Conservation (phyloP, 1,140 invertebrate species). For the Frieseomelitta varia region DNA sequence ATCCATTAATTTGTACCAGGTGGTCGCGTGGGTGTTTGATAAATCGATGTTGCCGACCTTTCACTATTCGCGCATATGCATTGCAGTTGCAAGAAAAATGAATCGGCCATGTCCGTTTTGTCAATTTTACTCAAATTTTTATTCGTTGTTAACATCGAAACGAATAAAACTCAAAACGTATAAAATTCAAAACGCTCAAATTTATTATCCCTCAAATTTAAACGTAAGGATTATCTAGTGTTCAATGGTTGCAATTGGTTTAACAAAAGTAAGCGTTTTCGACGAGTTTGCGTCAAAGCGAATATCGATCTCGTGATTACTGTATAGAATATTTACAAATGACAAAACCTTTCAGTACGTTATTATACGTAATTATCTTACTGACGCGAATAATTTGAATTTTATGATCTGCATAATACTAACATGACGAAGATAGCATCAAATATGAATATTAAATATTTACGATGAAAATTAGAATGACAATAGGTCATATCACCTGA, state of each 20-base stretch:
- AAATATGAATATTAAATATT: not conserved
- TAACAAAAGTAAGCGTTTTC: not conserved
- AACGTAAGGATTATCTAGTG: not conserved
- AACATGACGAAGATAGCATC: not conserved
- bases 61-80: constrained; percentile 34
- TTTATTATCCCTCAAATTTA: not conserved
- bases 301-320: not conserved
- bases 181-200: not conserved
- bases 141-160: not conserved
- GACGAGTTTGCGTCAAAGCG: no score
- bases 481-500: not conserved
- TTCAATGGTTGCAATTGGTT: not conserved
- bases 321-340: constrained; percentile 2
- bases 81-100: not conserved
- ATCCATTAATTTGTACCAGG: not conserved
- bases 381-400: not conserved
- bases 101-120: no score
- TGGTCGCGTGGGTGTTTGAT: not conserved
- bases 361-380: not conserved
- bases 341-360: not conserved
- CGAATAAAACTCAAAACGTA: no score
- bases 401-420: not conserved
- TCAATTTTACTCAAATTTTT: not conserved
- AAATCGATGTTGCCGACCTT: constrained; percentile 41
- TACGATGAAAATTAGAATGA: no score